Base-by-base conservation (phyloP, 2,888 invertebrate genomes). In the Drosophila acutilabella region DNA sequence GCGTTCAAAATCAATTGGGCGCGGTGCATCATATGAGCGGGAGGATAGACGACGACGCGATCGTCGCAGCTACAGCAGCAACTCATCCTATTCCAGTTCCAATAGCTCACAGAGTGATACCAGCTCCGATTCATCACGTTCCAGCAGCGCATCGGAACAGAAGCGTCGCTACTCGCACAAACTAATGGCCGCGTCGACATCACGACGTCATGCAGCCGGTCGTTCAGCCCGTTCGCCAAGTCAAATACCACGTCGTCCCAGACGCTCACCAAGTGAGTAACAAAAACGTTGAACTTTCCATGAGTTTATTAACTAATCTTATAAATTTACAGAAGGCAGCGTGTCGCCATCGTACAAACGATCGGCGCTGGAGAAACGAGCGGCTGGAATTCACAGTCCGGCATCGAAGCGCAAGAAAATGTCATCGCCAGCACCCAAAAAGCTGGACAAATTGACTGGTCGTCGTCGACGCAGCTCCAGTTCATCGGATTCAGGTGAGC, bases 91-190 rank as follows among this genome's bases (percentile, higher is more conserved):
- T 80, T 91, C 91, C 74, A 94, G 95, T 72, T 96, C 96, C 18
- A 96, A 96, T 84, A 95, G 95, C 71, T 95, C 95, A 2, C 95
- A 95, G 40, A 96, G 96, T 33, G 95, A 95, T 64, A 88, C 86
- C 44, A 87, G 88, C 30, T 95, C 95, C 80, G 92, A 92, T 38
- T 90, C 92, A 11, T 92, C 92, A 64, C 89, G 91, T 14, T 91
- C 92, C 2, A 88, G 91, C 50, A 91, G 91, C 60, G 90, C 90
- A 8, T 81, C 89, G 7, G 89, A 88, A 0, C 88, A 89, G 38
- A 90, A 91, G 53, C 89, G 91, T 23, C 91, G 92, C 48, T 92
- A 92, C 60, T 80, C 90, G 40, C 91, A 90, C 67, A 92, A 92
- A 75, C 64, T 83, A n/a, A 87, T 87, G 36, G 73, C 66, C 20